A percentile compares a stretch with the other conserved stretches of the same genome.
phyloP scores from a whole-genome alignment of 2,797 vertebrate genomes.

The Lagodon rhomboides region DNA sequence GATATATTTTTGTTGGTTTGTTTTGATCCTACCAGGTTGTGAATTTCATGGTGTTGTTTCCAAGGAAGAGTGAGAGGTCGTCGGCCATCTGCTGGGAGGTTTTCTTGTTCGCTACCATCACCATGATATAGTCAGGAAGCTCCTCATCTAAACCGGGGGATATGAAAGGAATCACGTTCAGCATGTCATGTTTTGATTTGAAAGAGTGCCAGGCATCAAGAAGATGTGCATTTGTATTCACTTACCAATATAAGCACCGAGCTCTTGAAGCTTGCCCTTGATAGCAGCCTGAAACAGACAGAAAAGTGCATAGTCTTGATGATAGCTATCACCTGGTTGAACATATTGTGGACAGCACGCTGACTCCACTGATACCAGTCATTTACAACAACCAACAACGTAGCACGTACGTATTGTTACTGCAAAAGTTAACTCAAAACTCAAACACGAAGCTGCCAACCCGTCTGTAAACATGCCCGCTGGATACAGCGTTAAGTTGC shows the following conservation, averaged over 20 bases:
- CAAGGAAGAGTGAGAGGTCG: constrained; percentile 97
- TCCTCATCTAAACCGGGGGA: constrained; percentile 90
- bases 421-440: background rate
- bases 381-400: background rate
- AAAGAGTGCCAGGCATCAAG: background rate
- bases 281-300: constrained; percentile 91
- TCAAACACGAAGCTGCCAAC: fast-evolving
- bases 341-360: background rate
- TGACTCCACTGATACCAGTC: background rate
- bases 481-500: too few relatives aligned
- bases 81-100: constrained; percentile 98
- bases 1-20: background rate
- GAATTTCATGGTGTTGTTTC: constrained; percentile 96
- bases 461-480: fast-evolving
- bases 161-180: background rate
- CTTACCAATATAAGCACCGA: constrained; percentile 98
- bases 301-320: background rate
- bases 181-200: too few relatives aligned
- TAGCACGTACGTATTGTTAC: fast-evolving
- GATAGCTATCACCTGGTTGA: background rate
- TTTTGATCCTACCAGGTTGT: constrained; percentile 91
- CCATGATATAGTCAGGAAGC: constrained; percentile 99
- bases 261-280: constrained; percentile 96
- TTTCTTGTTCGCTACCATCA: constrained; percentile 99
- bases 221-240: constrained; percentile 23